Conservation (phyloP, 2,113 vertebrate species). For the Xyrauchen texanus region DNA sequence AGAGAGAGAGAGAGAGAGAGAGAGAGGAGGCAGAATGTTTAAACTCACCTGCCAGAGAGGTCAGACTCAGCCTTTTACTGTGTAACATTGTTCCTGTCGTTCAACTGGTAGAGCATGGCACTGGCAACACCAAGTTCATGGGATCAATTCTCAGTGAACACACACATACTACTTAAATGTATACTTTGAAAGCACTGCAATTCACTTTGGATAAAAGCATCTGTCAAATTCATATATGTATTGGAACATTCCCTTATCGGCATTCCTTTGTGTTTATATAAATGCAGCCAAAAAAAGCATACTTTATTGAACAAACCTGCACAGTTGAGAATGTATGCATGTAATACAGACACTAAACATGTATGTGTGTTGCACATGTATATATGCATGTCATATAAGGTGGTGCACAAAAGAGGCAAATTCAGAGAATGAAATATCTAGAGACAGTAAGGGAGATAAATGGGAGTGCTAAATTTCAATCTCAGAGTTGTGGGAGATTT, state of each 20-base stretch:
- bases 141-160: too few species aligned
- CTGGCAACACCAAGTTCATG: too few species aligned
- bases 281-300: background rate
- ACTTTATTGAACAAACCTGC: background rate
- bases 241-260: background rate
- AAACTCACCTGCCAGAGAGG: conserved; percentile 27
- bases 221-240: too few species aligned
- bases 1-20: too few species aligned
- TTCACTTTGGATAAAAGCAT: too few species aligned
- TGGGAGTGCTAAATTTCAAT: conserved; percentile 73
- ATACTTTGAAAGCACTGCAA: too few species aligned
- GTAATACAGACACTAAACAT: too few species aligned
- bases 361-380: background rate
- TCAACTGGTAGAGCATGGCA: too few species aligned
- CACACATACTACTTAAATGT: too few species aligned
- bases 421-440: background rate
- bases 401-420: too few species aligned
- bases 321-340: background rate
- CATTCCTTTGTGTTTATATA: background rate
- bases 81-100: background rate
- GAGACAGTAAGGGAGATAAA: conserved; percentile 48
- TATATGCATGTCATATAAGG: background rate
- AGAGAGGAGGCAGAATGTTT: too few species aligned
- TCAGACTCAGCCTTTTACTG: conserved; percentile 20
- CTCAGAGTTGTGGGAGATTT: conserved; percentile 71